phyloP scores from a whole-genome alignment of 1,140 invertebrate species.

The Drosophila carrolli region DNA sequence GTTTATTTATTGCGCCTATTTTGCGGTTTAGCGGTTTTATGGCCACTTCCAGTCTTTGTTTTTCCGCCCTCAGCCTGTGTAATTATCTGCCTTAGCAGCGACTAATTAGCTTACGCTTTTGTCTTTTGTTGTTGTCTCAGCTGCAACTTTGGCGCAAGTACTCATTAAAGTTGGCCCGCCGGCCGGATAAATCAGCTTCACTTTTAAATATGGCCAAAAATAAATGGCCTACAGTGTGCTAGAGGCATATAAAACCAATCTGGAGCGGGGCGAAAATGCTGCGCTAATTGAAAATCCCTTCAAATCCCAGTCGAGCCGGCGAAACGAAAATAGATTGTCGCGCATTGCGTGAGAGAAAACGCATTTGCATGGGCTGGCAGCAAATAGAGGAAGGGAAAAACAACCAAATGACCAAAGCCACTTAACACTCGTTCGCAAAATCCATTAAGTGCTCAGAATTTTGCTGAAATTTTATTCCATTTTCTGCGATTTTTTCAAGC shows the following conservation, averaged over 20 bases:
- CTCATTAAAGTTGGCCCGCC: constrained; percentile 41
- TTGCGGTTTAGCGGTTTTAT: constrained; percentile 81
- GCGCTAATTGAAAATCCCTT: constrained; percentile 79
- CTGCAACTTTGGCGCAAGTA: constrained; percentile 25
- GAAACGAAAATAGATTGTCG: constrained; percentile 64
- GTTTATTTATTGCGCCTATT: constrained; percentile 80
- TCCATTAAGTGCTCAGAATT: constrained; percentile 69
- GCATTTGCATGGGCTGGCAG: constrained; percentile 44
- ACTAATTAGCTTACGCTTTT: constrained; percentile 74
- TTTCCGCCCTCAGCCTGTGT: constrained; percentile 42
- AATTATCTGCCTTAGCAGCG: constrained; percentile 67
- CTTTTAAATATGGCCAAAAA: constrained; percentile 61
- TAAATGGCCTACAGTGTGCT: constrained; percentile 49
- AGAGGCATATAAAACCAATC: constrained; percentile 7
- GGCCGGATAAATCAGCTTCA: constrained; percentile 60
- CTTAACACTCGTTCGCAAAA: constrained; percentile 68
- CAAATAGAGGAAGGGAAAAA: constrained; percentile 14
- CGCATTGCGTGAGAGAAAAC: constrained; percentile 56
- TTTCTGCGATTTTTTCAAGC: constrained; percentile 22
- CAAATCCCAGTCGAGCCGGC: constrained; percentile 53
- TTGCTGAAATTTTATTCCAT: constrained; percentile 38
- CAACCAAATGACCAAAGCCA: constrained; percentile 73
- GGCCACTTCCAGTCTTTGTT: constrained; percentile 63
- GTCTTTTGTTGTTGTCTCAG: constrained; percentile 18
- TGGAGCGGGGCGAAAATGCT: constrained; percentile 20